Conservation (phyloP, 2,888 invertebrate species). For the Andrena camellia region DNA sequence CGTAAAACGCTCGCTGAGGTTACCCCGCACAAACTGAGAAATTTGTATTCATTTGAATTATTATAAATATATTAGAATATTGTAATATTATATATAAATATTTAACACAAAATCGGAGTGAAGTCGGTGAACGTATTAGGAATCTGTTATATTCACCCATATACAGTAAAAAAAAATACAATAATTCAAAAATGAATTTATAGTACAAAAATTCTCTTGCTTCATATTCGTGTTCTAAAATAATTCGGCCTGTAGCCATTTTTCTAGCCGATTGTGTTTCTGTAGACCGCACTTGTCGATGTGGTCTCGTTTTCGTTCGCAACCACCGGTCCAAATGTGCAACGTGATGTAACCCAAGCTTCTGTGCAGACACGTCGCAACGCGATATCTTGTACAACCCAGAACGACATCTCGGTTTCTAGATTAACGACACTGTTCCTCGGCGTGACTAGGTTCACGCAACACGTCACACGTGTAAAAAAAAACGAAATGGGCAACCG, state of each 20-base stretch:
- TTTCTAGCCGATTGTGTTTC: conserved; percentile 22
- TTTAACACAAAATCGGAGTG: too few species aligned
- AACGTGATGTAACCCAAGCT: conserved; percentile 65
- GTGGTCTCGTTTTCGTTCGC: conserved; percentile 33
- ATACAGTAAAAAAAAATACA: too few species aligned
- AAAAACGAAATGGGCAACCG: background rate
- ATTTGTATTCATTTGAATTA: too few species aligned
- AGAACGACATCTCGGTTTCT: conserved; percentile 49
- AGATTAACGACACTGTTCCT: conserved; percentile 28
- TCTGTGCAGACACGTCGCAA: conserved; percentile 51
- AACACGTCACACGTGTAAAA: background rate
- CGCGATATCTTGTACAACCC: conserved; percentile 44
- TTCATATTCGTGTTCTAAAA: background rate
- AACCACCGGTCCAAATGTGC: conserved; percentile 63
- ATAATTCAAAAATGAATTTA: too few species aligned
- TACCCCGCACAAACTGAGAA: too few species aligned
- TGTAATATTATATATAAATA: too few species aligned
- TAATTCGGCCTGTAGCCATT: background rate
- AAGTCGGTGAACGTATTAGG: too few species aligned
- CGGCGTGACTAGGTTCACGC: conserved; percentile 6
- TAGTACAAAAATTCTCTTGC: background rate
- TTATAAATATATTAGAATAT: too few species aligned
- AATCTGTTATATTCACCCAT: too few species aligned
- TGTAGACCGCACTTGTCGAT: conserved; percentile 2
- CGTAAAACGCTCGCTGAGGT: too few species aligned